Percentiles rank a stretch among this genome's conserved stretches.
Conservation (phyloP, 2,888 invertebrate genomes). For the Spodoptera exigua region DNA sequence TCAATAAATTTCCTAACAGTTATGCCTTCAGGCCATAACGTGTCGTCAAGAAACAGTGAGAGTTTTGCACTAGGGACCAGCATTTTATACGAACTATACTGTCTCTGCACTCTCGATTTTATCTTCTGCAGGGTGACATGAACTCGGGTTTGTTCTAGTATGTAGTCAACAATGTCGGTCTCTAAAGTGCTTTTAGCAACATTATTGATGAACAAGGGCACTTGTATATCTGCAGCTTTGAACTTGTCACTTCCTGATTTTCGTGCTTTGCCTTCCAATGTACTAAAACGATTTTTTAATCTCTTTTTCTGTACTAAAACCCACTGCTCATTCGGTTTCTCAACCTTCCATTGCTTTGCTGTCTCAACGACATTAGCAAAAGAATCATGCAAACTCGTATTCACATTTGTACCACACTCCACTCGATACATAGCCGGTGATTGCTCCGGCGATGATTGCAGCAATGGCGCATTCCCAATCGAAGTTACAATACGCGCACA, state of each 20-base stretch:
- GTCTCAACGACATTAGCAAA: not conserved
- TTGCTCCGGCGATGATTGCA: no score
- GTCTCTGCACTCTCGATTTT: not conserved
- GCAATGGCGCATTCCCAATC: no score
- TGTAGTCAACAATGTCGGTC: not conserved
- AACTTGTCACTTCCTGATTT: not conserved
- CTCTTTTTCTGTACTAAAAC: constrained; percentile 2
- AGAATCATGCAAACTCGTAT: not conserved
- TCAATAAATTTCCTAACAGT: no score
- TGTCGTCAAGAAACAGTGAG: not conserved
- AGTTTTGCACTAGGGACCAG: not conserved
- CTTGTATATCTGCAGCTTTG: no score
- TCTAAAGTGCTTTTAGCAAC: not conserved
- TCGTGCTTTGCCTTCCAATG: not conserved
- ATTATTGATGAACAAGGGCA: no score
- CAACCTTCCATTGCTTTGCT: constrained; percentile 2
- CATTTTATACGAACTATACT: not conserved
- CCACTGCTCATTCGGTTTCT: constrained; percentile 2
- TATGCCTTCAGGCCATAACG: constrained; percentile 2
- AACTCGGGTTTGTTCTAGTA: not conserved
- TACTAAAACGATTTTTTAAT: constrained; percentile 2
- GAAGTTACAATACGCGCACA: no score
- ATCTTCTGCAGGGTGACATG: constrained; percentile 2
- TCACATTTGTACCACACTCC: not conserved
- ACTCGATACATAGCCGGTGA: not conserved